These are phyloP conservation scores for Platalea minor DNA, from an alignment of 2,797 vertebrate genomes.

Conservation along the genomic window DNA sequence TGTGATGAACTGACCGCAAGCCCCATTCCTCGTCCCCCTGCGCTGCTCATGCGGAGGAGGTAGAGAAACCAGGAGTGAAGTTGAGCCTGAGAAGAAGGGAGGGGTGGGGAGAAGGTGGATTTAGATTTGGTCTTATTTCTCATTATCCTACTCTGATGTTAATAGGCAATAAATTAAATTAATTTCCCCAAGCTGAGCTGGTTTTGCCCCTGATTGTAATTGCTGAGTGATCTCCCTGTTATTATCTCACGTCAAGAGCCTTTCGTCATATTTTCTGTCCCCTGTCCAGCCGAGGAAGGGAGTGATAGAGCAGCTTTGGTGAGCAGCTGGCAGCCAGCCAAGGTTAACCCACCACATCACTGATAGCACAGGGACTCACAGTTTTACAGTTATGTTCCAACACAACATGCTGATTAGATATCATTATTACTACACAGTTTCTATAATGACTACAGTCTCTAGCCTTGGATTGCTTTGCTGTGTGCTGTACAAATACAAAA, in stretches of 20 bases:
- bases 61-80: not conserved
- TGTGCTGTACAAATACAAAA: not conserved
- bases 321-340: not conserved
- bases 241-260: accelerated
- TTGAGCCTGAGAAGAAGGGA: not conserved
- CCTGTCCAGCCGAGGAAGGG: not conserved
- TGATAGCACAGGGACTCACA: not conserved
- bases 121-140: not conserved
- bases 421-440: not conserved
- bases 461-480: not conserved
- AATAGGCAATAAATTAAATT: not conserved
- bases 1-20: not conserved
- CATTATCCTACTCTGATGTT: not conserved
- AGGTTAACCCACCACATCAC: not conserved
- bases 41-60: accelerated
- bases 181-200: not conserved
- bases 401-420: not conserved
- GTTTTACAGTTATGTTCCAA: not conserved
- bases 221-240: not conserved
- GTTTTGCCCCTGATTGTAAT: accelerated
- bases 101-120: not conserved
- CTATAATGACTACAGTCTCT: not conserved
- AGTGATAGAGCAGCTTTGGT: not conserved
- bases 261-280: not conserved
- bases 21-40: not conserved